phyloP scores from a whole-genome alignment of 2,113 vertebrate species.

The Pelodiscus sinensis region DNA sequence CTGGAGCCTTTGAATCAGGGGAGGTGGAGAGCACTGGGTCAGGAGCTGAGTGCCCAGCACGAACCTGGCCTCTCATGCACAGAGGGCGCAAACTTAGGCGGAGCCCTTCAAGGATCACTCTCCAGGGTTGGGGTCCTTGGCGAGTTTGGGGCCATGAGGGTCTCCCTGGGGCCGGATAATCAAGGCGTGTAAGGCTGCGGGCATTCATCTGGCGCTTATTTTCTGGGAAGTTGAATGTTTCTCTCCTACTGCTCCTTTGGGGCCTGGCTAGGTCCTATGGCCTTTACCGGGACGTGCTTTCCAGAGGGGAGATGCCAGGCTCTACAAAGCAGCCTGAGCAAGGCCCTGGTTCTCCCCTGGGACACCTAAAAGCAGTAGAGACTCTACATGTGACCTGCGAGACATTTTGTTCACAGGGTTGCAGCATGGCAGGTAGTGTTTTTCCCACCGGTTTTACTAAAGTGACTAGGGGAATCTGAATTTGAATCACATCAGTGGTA shows the following conservation, averaged over 20 bases:
- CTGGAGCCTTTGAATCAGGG: not conserved
- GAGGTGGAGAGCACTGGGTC: not conserved
- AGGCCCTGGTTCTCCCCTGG: not conserved
- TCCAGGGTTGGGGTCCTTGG: not conserved
- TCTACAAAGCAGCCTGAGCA: not conserved
- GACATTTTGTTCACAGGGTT: too few species aligned
- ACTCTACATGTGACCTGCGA: too few species aligned
- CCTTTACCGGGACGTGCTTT: not conserved
- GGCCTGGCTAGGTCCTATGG: not conserved
- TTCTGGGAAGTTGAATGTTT: not conserved
- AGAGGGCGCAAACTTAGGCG: not conserved
- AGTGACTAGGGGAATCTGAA: not conserved
- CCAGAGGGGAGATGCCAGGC: not conserved
- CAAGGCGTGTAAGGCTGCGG: not conserved
- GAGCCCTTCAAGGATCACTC: not conserved
- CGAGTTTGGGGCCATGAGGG: not conserved
- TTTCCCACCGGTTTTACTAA: too few species aligned
- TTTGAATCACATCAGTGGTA: not conserved
- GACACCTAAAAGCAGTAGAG: not conserved
- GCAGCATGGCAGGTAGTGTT: too few species aligned
- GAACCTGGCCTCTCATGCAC: not conserved
- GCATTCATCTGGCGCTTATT: not conserved
- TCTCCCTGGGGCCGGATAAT: not conserved
- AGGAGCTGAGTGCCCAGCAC: not conserved
- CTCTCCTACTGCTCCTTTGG: not conserved